Base-by-base conservation (phyloP, 2,797 vertebrate genomes). In the Alcedo quadribrachys region DNA sequence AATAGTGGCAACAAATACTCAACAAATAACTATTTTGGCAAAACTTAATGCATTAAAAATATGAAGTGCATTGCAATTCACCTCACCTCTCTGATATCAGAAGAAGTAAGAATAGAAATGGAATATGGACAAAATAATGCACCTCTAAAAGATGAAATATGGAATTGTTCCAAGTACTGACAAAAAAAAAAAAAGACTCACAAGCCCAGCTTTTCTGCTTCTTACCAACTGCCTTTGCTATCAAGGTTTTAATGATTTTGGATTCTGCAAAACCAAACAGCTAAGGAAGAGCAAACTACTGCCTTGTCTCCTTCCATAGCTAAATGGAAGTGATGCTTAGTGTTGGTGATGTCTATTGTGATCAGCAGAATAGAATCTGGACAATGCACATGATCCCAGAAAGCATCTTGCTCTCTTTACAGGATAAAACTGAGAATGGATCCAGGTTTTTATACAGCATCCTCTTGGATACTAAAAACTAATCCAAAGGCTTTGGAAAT, bases 11-110 rank as follows among this genome's bases (percentile, higher is more conserved):
- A 85, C 5, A 92, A 92, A 80, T 51, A 69, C 62, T 50, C 42
- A 94, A 73, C 51, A 94, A 94, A 80, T 87, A 88, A 94, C 77
- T 93, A 60, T 43, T 94, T 67, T 75, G 89, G 83, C 86, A 95
- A 95, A 86, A 40, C 27, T 79, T 60, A 53, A 55, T 30, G 71
- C 70, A 94, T 86, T 70, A 65, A 82, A 92, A 78, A 63, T 51
- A 66, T 28, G 27, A 20, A 90, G 70, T 54, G 85, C 85, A 63
- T 33, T 71, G 83, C 77, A 92, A 88, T 86, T 66, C 83, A 91
- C 75, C 76, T 54, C 54, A 88, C 35, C 65, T 90, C 87, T 75
- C 58, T 73, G 85, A 67, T 92, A 94, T 58, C 78, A 94, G 90
- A 94, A 92, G 79, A 63, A 96, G 92, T n/a, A 94, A 25, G 63